These are phyloP conservation scores for Leptinotarsa defecta DNA, from an alignment of 1,140 invertebrate genomes.

Conservation along the genomic window DNA sequence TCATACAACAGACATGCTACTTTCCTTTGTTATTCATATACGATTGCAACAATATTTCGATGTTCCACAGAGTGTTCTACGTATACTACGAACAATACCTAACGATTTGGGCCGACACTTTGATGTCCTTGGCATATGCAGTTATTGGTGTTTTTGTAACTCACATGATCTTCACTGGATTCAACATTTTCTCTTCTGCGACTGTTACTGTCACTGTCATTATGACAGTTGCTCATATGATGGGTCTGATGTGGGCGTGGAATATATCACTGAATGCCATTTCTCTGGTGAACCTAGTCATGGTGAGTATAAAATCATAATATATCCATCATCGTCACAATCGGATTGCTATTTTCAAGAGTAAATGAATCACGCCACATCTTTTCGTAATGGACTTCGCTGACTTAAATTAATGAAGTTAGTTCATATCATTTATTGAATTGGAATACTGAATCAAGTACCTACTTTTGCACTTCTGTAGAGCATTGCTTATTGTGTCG, in stretches of 20 bases:
- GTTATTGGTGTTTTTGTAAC: constrained; percentile 79
- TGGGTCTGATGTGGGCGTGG: constrained; percentile 92
- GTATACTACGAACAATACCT: constrained; percentile 96
- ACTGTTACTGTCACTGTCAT: constrained; percentile 75
- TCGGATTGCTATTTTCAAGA: too few species aligned
- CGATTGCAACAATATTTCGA: too few species aligned
- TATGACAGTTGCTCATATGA: constrained; percentile 82
- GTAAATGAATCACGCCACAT: too few species aligned
- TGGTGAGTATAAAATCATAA: constrained; percentile 56
- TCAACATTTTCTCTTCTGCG: constrained; percentile 79
- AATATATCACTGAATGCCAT: constrained; percentile 89
- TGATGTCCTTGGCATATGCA: constrained; percentile 75
- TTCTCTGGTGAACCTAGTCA: constrained; percentile 89
- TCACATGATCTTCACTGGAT: constrained; percentile 80
- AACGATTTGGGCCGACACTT: constrained; percentile 79
- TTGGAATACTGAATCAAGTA: too few species aligned
- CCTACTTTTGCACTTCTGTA: too few species aligned
- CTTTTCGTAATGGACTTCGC: too few species aligned
- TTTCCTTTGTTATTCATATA: too few species aligned
- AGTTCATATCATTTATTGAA: too few species aligned
- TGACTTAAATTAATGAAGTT: too few species aligned
- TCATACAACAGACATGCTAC: too few species aligned
- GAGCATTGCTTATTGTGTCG: too few species aligned
- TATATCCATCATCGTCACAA: too few species aligned
- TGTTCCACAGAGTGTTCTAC: constrained; percentile 77